A percentile compares a stretch with the other conserved stretches of the same genome.
Conservation (phyloP, 2,888 invertebrate genomes). For the Yponomeuta plumbellus region DNA sequence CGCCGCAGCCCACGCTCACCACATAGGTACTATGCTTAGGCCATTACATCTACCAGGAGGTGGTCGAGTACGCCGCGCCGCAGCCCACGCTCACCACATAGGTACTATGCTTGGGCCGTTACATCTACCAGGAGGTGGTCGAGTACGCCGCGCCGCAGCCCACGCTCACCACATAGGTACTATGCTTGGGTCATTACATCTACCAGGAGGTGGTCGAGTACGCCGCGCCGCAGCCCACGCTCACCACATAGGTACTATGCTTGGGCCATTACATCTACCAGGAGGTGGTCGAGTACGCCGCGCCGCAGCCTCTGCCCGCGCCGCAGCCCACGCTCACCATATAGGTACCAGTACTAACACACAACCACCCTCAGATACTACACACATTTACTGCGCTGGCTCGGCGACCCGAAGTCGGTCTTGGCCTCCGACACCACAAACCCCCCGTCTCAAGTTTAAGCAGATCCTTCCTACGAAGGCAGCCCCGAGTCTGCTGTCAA, state of each 20-base stretch:
- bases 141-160: constrained; percentile 84
- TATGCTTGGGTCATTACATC: constrained; percentile 87
- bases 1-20: constrained; percentile 46
- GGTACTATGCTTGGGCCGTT: constrained; percentile 80
- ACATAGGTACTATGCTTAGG: constrained; percentile 64
- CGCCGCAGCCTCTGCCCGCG: constrained; percentile 41
- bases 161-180: constrained; percentile 51
- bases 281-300: constrained; percentile 95
- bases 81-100: constrained; percentile 50
- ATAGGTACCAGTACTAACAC: too few species aligned
- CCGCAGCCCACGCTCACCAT: constrained; percentile 56
- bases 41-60: constrained; percentile 98
- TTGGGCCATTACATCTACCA: constrained; percentile 96
- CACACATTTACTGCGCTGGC: too few species aligned
- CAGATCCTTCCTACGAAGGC: too few species aligned
- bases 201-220: constrained; percentile 99
- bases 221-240: constrained; percentile 72
- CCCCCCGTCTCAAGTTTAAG: too few species aligned
- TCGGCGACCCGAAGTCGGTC: too few species aligned
- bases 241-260: constrained; percentile 49
- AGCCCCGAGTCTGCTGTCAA: too few species aligned
- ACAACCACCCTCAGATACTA: too few species aligned
- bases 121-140: constrained; percentile 98
- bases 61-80: constrained; percentile 92
- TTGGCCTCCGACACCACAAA: too few species aligned